A percentile compares a stretch with the other conserved stretches of the same genome.
phyloP scores from a whole-genome alignment of 2,888 invertebrate genomes.

The Pseudococcus viburni region DNA sequence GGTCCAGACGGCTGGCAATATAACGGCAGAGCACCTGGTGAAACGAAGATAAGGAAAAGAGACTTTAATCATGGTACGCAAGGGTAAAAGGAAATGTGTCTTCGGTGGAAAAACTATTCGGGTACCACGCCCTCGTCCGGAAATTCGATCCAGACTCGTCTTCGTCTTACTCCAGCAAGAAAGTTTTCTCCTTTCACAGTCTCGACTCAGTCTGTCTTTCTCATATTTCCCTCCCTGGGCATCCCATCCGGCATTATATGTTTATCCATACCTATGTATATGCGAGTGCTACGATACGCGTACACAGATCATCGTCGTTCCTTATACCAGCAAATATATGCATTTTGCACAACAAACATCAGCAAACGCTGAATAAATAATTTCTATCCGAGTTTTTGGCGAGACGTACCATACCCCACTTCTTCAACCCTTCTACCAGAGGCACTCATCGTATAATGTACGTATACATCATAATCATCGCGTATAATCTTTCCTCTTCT shows the following conservation, averaged over 20 bases:
- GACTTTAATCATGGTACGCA: slow-evolving; percentile 61
- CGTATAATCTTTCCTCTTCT: background rate
- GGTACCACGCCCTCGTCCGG: slow-evolving; percentile 62
- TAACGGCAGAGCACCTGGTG: slow-evolving; percentile 62
- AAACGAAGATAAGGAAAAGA: slow-evolving; percentile 64
- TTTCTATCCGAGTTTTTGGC: slow-evolving; percentile 1
- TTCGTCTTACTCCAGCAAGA: slow-evolving; percentile 11
- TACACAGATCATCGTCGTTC: slow-evolving; percentile 15
- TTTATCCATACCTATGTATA: background rate
- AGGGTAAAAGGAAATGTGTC: slow-evolving; percentile 64
- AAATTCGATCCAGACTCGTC: slow-evolving; percentile 61
- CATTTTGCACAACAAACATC: background rate
- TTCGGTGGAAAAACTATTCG: slow-evolving; percentile 63
- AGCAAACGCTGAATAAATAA: slow-evolving; percentile 44
- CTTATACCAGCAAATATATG: background rate
- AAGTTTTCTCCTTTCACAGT: slow-evolving; percentile 44
- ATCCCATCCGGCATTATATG: background rate
- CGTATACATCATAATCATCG: slow-evolving; percentile 8
- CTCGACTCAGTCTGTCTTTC: background rate
- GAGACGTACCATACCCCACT: background rate
- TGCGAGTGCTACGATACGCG: background rate
- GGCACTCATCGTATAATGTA: background rate
- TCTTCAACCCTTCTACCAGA: background rate
- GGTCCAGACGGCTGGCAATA: slow-evolving; percentile 61
- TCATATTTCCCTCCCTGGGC: background rate